Base-by-base conservation (phyloP, 2,888 invertebrate genomes). In the Megamerina dolium region DNA sequence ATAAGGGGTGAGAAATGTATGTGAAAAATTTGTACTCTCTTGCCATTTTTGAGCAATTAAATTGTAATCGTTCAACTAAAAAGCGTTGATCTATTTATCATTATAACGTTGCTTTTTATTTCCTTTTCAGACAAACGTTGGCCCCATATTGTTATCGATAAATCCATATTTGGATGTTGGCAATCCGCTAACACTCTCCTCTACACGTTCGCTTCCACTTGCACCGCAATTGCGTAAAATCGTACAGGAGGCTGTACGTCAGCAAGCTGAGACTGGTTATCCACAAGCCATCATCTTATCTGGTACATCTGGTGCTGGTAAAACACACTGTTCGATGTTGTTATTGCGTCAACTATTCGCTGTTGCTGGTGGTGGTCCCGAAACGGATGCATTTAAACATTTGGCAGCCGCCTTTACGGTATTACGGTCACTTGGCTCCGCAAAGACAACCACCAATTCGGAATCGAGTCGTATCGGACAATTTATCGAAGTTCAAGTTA, bases 331-430 rank as follows among this genome's bases (percentile, higher is more conserved):
- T 49, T 90, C 91, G 16, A 91, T 92, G 90, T 76, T 90, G 62
- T 75, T 94, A 60, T 76, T 95, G 60, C 79, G 92, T 58, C 88
- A 93, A 67, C 75, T 95, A 63, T 94, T 93, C 74, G 91, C 92
- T 66, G 86, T 90, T 53, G 93, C 92, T 44, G 94, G 93, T 49
- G 94, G 93, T 58, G 93, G 93, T 37, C 86, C 89, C 4, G 92
- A 93, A 76, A 93, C 94, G 17, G 94, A 94, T 74, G 91, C 93
- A 34, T 95, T 92, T 74, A 94, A 94, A 74, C 93, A 94, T 73
- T 79, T 94, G 54, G 90, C 91, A 12, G 94, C 95, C 41, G 92
- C 94, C 37, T 90, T 95, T 74, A 94, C 94, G 49, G 94, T 94
- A 50, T 79, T 95, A 57, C 80, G 92, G 54, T 89, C 92, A 17